Percentiles rank a stretch among this genome's conserved stretches.
These are phyloP conservation scores for Etia nguti DNA, from an alignment of 2,113 vertebrate genomes.

Conservation along the genomic window DNA sequence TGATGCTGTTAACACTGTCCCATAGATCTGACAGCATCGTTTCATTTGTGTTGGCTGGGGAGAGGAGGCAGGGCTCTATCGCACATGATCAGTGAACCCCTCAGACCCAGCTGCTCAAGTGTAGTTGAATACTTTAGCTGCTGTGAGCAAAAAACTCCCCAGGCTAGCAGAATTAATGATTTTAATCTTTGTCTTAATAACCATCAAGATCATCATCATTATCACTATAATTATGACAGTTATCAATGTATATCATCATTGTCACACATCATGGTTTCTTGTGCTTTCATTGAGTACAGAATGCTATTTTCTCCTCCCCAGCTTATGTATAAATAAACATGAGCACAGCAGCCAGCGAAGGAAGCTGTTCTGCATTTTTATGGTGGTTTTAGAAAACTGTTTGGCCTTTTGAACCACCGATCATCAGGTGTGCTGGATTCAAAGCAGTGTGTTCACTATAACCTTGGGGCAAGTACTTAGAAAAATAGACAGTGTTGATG, in stretches of 20 bases:
- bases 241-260: conserved; percentile 24
- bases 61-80: conserved; percentile 13
- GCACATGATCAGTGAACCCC: conserved; percentile 37
- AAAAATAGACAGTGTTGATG: background rate
- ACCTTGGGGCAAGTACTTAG: background rate
- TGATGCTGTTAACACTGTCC: conserved; percentile 31
- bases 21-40: conserved; percentile 41
- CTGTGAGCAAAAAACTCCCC: background rate
- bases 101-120: conserved; percentile 5
- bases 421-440: background rate
- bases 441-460: background rate
- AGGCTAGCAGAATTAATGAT: conserved; percentile 15
- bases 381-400: background rate
- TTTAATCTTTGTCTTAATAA: conserved; percentile 10
- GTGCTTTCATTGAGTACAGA: background rate
- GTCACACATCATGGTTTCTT: background rate
- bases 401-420: background rate
- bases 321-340: conserved; percentile 32
- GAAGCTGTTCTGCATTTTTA: conserved; percentile 1
- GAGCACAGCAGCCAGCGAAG: background rate
- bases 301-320: background rate
- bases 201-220: conserved; percentile 12
- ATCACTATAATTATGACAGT: conserved; percentile 5
- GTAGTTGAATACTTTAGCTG: background rate
- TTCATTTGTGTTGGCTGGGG: conserved; percentile 1